Conservation (phyloP, 1,140 invertebrate genomes). For the Brachionus sp. region DNA sequence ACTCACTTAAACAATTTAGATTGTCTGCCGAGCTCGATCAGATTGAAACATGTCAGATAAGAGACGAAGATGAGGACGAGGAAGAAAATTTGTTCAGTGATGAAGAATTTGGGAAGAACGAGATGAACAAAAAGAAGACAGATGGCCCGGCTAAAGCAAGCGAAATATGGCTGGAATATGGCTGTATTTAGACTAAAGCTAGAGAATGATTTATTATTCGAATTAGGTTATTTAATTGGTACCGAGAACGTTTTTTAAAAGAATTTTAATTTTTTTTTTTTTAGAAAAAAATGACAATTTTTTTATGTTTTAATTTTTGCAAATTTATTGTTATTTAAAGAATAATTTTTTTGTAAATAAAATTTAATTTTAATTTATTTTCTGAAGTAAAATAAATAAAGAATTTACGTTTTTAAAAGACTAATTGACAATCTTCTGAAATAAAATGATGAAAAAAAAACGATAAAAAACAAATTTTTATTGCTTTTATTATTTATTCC, state of each 20-base stretch:
- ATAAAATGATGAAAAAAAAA: too few species aligned
- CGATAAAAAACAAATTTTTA: too few species aligned
- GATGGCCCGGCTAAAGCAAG: not conserved
- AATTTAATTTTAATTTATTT: not conserved
- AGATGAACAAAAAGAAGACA: not conserved
- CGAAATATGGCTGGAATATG: slow-evolving; percentile 41
- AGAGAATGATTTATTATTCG: slow-evolving; percentile 7
- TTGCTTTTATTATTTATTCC: too few species aligned
- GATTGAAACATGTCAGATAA: slow-evolving; percentile 5
- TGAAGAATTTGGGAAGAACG: not conserved
- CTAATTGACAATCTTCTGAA: too few species aligned
- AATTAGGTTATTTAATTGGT: not conserved
- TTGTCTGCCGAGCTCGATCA: not conserved
- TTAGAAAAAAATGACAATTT: not conserved
- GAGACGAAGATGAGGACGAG: not conserved
- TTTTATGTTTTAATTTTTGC: slow-evolving; percentile 18
- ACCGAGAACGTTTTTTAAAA: not conserved
- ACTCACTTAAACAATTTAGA: slow-evolving; percentile 23
- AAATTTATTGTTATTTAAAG: slow-evolving; percentile 6
- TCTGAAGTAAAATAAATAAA: not conserved
- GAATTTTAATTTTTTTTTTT: not conserved
- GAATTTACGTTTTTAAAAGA: too few species aligned
- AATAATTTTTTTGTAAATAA: not conserved
- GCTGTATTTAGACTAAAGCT: slow-evolving; percentile 9
- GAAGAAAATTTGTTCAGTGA: slow-evolving; percentile 33